These are phyloP conservation scores for Scleropages formosus DNA, from an alignment of 2,797 vertebrate genomes.

Conservation along the genomic window DNA sequence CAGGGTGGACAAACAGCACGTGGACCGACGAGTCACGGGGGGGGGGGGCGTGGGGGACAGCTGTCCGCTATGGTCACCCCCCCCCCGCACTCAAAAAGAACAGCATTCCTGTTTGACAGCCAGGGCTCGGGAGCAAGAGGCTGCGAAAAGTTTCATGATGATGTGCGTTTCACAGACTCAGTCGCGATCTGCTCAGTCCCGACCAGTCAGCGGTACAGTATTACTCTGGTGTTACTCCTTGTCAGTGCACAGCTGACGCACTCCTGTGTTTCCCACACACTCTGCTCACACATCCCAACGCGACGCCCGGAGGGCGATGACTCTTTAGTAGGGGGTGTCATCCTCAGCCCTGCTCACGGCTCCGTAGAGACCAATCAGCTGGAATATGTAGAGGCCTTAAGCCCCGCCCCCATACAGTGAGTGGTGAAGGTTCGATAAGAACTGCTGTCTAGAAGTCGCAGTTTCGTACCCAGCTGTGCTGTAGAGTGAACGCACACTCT, in stretches of 20 bases:
- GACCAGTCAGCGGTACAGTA: no score
- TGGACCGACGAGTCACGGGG: slow-evolving; percentile 61
- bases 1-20: slow-evolving; percentile 66
- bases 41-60: slow-evolving; percentile 75
- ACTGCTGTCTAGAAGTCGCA: not conserved
- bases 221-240: no score
- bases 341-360: not conserved
- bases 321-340: not conserved
- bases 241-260: no score
- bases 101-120: not conserved
- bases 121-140: no score
- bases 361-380: not conserved
- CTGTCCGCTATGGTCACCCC: slow-evolving; percentile 59
- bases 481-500: not conserved
- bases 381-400: not conserved
- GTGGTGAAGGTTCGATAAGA: not conserved
- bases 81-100: slow-evolving; percentile 38
- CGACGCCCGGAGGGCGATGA: not conserved
- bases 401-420: not conserved
- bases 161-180: no score
- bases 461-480: not conserved
- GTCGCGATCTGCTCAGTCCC: no score
- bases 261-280: not conserved
- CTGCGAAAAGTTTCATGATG: no score
- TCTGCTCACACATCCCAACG: not conserved